A percentile compares a stretch with the other conserved stretches of the same genome.
Conservation (phyloP, 2,113 vertebrate genomes). For the Chaetops frenatus region DNA sequence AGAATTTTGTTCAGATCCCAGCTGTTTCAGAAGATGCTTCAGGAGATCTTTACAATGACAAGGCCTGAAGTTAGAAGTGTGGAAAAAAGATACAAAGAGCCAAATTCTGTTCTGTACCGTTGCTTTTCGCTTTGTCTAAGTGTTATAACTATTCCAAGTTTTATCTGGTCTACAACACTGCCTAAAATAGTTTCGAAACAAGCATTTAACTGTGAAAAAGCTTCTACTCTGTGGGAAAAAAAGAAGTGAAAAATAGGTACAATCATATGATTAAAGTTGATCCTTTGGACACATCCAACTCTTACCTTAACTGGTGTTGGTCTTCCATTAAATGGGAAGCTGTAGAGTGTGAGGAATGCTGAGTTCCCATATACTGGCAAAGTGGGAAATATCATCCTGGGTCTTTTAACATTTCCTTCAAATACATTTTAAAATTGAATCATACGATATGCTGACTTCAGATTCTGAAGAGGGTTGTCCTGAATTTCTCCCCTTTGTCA, state of each 20-base stretch:
- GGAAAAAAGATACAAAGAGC: not conserved
- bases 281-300: not conserved
- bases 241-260: not conserved
- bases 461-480: not conserved
- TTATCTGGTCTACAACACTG: not conserved
- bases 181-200: not conserved
- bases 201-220: not conserved
- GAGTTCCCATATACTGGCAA: not conserved
- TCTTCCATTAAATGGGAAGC: not conserved
- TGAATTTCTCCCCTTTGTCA: not conserved
- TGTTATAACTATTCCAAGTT: not conserved
- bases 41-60: not conserved
- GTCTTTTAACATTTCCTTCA: not conserved
- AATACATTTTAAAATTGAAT: not conserved
- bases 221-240: not conserved
- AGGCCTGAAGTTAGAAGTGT: not conserved
- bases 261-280: not conserved
- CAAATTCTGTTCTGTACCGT: not conserved
- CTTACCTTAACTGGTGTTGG: not conserved
- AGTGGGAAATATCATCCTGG: not conserved
- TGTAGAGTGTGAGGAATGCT: not conserved
- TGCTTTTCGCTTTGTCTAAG: not conserved
- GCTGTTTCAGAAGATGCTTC: not conserved
- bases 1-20: not conserved
- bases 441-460: not conserved